These are phyloP conservation scores for Rhodeus uyekii DNA, from an alignment of 2,797 vertebrate species.

Conservation along the genomic window DNA sequence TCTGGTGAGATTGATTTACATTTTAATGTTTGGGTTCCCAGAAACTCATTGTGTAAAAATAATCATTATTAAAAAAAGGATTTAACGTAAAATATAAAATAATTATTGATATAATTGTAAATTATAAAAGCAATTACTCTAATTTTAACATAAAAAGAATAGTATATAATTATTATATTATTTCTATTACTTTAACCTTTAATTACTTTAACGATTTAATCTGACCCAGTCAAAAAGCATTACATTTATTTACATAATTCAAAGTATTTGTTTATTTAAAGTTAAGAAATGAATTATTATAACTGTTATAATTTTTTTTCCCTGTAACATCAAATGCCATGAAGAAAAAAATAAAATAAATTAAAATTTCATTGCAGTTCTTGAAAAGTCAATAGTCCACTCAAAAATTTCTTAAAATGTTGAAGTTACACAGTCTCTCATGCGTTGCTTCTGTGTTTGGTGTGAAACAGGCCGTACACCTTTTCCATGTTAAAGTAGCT, in stretches of 20 bases:
- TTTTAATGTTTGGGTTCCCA: neutral
- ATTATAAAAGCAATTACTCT: neutral
- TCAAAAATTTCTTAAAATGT: too few relatives aligned
- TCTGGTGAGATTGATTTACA: neutral
- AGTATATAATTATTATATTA: neutral
- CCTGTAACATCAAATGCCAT: too few relatives aligned
- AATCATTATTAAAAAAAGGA: neutral
- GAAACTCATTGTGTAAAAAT: neutral
- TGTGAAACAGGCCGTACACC: neutral
- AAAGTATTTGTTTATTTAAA: too few relatives aligned
- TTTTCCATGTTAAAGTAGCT: neutral
- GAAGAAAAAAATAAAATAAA: too few relatives aligned
- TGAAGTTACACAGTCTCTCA: neutral
- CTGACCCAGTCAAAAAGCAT: neutral
- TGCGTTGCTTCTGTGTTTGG: neutral
- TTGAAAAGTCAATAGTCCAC: too few relatives aligned
- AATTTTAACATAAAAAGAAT: neutral
- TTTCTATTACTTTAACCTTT: neutral
- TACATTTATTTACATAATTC: too few relatives aligned
- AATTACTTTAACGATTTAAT: neutral
- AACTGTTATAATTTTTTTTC: too few relatives aligned
- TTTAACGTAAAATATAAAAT: neutral
- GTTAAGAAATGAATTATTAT: too few relatives aligned
- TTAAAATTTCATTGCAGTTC: too few relatives aligned
- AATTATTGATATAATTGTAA: neutral